Evolutionary conservation across 1,140 invertebrate species (phyloP), one percentile per base, ranked within the genome.

Genomic region (Formica selysi): DNA sequence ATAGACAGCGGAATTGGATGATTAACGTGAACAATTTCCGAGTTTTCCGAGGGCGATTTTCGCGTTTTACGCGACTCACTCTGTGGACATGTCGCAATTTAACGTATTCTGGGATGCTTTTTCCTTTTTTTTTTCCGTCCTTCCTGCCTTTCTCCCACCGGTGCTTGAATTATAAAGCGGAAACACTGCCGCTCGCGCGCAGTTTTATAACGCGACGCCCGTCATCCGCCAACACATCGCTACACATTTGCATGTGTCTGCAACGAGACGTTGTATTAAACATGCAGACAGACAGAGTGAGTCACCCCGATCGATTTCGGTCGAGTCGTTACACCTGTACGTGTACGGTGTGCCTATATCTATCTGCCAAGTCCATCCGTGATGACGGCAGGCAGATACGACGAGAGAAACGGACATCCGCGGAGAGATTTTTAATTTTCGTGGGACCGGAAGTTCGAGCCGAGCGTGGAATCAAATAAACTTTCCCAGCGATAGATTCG

Each of bases 291-390:
- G 38, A 73, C 57, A 19, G 62, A 68, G n/a, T 85, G 89, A 90
- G 88, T 89, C 86, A 90, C 65, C 41, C 32, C 79, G 86, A 90
- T 89, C 88, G 88, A 90, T 89, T 87, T 59, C 44, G 36, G 44
- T 36, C 32, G 51, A 70, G 59, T 64, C 80, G 68, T 68, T 73
- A 54, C 79, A 87, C 79, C 85, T 76, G 73, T 1, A 67, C 44
- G 19, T 76, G 73, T 1, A 67, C 44, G 19, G 5, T 29, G 5
- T 51, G 10, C 1, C 16, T 51, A 16, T 51, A 29, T 5, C 44
- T 61, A 61, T 32, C 64, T 68, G 32, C 32, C 64, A 26, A 16
- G 67, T 26, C 64, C 62, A 13, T 41, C 51, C 41, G 65, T 38
- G 48, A 86, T 81, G 68, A 48, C 68, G 79, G 26, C 19, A 11